Evolutionary conservation across 2,113 vertebrate genomes (phyloP), one percentile per base, ranked within the genome.

Genomic region (Alouatta palliata): DNA sequence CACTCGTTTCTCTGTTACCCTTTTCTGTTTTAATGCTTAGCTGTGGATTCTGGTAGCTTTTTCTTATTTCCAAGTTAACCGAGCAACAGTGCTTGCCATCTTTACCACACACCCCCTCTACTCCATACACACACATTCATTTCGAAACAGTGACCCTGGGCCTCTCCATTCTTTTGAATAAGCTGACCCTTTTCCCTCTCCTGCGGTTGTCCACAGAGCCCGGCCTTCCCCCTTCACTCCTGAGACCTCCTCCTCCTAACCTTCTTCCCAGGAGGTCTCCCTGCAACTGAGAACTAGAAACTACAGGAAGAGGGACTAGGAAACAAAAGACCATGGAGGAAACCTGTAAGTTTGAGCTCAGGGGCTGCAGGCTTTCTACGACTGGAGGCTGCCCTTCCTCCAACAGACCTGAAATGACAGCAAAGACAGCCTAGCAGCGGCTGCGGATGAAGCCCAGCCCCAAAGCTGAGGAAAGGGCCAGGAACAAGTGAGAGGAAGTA

Each of bases 11-110:
- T 45, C 64, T 25, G 0, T 1, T 8, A 71, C 32, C 16, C 35
- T 96, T 75, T 83, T 49, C 76, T n/a, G 10, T 64, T 68, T n/a
- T 47, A 47, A 61, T n/a, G 80, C 32, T 82, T 40, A 77, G 27
- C 45, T 56, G 43, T 17, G 73, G 32, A 19, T 92, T 92, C 64
- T 45, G 52, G 13, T n/a, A 73, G 32, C 8, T 13, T 85, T 64
- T 80, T 75, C n/a, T 95, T 89, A 70, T 73, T 81, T 96, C 30
- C 52, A 61, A 83, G 56, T 75, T 30, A 87, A 81, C 56, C 58
- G 19, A 84, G 43, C n/a, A 77, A 40, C 11, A 45, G 8, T 27
- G 52, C 66, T 80, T 64, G 3, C 25, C 61, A 8, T 85, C 49
- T 77, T 64, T 68, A n/a, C 1, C 10, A 11, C 13, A 10, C 2